A percentile compares a stretch with the other conserved stretches of the same genome.
These are phyloP conservation scores for Amia ocellicauda DNA, from an alignment of 2,113 vertebrate species.

Conservation along the genomic window DNA sequence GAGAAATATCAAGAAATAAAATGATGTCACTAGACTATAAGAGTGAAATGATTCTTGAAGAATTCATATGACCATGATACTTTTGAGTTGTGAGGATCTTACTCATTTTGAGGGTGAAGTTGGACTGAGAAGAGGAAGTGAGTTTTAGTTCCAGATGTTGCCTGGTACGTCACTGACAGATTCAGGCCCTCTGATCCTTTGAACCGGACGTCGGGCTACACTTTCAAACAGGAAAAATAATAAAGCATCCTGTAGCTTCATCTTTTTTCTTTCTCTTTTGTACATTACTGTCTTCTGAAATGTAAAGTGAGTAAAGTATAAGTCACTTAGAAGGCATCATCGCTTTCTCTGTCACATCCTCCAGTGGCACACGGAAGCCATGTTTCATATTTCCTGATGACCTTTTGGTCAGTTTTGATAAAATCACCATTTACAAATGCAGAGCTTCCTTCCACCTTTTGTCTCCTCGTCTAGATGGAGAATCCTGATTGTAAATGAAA, in stretches of 20 bases:
- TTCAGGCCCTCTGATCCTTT: background rate
- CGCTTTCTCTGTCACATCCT: background rate
- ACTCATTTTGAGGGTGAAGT: background rate
- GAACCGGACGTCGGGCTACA: background rate
- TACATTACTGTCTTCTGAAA: background rate
- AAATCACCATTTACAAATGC: constrained; percentile 25
- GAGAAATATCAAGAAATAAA: no score
- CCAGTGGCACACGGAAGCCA: constrained; percentile 13
- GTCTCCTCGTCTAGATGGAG: constrained; percentile 30
- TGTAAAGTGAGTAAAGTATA: background rate
- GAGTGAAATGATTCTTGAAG: no score
- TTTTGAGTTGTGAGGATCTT: background rate
- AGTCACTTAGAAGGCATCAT: background rate
- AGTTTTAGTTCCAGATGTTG: background rate
- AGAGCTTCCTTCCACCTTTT: constrained; percentile 51
- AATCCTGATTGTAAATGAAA: background rate
- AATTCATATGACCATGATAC: no score
- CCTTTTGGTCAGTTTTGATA: constrained; percentile 13
- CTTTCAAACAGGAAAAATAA: no score
- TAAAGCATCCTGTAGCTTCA: no score
- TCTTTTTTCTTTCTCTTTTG: no score
- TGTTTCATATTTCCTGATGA: constrained; percentile 45
- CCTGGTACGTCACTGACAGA: background rate
- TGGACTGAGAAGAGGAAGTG: background rate
- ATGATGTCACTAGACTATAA: no score